Evolutionary conservation across 2,888 invertebrate species (phyloP), one percentile per base, ranked within the genome.

Genomic region (Myathropa florea): DNA sequence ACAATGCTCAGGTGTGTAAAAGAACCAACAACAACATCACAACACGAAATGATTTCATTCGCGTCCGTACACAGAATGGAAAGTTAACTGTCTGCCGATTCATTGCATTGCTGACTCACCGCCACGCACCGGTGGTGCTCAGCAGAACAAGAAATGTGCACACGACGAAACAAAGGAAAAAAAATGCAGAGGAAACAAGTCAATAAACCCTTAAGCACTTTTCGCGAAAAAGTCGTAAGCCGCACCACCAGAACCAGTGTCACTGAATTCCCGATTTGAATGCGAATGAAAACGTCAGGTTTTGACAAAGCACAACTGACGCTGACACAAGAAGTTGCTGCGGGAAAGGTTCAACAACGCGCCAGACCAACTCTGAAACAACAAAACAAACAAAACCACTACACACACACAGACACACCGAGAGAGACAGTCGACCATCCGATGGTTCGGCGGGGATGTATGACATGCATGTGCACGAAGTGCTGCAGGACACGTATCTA

Each of bases 221-320:
- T 46, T 7, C 46, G 18, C 46, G 46, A 10, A 36, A 24, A 57
- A 57, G 28, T 30, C 14, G 68, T 3, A 61, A 39, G 46, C 18
- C 18, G 46, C 46, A 57, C 21, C 46, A 61, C 21, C 24, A 73
- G 60, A 36, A 75, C 55, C 21, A 80, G 81, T 81, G 80, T 80
- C 84, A 76, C 59, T 84, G 84, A 80, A 80, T 84, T 61, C 71
- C 71, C 71, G 80, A 84, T 84, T 84, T 57, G 76, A 65, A 84
- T 81, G 65, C 71, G 72, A 80, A 80, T 80, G 80, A 76, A 80
- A 60, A 75, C 60, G 23, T 10, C 55, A 12, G 36, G 61, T 10
- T 12, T 18, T 9, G 0, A 55, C 78, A 72, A 60, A 63, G 57
- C 33, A n/a, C n/a, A 21, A 75, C 46, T 46, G n/a, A 18, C 46